A percentile compares a stretch with the other conserved stretches of the same genome.
Evolutionary conservation across 1,140 invertebrate genomes (phyloP).

Genomic region (Drosophila lowei): DNA sequence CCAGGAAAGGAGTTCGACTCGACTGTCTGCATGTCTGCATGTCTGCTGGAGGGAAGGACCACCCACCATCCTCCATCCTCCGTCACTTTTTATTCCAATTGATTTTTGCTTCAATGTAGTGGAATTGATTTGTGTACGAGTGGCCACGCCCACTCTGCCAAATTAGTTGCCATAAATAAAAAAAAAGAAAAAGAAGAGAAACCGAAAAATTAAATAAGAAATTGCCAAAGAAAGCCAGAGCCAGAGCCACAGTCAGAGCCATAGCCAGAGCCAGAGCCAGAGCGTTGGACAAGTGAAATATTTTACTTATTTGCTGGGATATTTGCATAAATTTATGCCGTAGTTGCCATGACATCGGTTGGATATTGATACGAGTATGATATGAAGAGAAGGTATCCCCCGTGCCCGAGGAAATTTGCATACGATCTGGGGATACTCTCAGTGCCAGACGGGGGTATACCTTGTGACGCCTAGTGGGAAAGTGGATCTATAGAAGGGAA

Average conservation of each 20-base stretch:
- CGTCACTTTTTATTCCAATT: slow-evolving; percentile 53
- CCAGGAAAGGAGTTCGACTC: slow-evolving; percentile 36
- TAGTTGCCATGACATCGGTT: slow-evolving; percentile 43
- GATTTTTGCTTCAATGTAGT: slow-evolving; percentile 78
- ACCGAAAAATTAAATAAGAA: slow-evolving; percentile 53
- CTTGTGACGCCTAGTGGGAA: too few species aligned
- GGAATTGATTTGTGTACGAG: slow-evolving; percentile 76
- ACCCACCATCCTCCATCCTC: neutral
- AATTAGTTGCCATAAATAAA: slow-evolving; percentile 79
- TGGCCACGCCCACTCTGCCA: slow-evolving; percentile 63
- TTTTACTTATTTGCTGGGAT: slow-evolving; percentile 45
- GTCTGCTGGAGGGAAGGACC: slow-evolving; percentile 22
- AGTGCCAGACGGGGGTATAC: neutral
- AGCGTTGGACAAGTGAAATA: slow-evolving; percentile 47
- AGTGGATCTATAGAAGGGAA: too few species aligned
- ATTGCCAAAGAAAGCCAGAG: slow-evolving; percentile 44
- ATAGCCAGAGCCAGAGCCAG: too few species aligned
- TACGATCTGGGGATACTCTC: slow-evolving; percentile 25
- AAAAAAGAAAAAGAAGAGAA: slow-evolving; percentile 16
- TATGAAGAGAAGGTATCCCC: slow-evolving; percentile 37
- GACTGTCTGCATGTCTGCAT: slow-evolving; percentile 21
- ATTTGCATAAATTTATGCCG: slow-evolving; percentile 47
- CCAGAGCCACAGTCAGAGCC: too few species aligned
- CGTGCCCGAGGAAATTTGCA: slow-evolving; percentile 32
- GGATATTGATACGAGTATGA: slow-evolving; percentile 42